A percentile compares a stretch with the other conserved stretches of the same genome.
These are phyloP conservation scores for Brenthis ino DNA, from an alignment of 2,888 invertebrate genomes.

Conservation along the genomic window DNA sequence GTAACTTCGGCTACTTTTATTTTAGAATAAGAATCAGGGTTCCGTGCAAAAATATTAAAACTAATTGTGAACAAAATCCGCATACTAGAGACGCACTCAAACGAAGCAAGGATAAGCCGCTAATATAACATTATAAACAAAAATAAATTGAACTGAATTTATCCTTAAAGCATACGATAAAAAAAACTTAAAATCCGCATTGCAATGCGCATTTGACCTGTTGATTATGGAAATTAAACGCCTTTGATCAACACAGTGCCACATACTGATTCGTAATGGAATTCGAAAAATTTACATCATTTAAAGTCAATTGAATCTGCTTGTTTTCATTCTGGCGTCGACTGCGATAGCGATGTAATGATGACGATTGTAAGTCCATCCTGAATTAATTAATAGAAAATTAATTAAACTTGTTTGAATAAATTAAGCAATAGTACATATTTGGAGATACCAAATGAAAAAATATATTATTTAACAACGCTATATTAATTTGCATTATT, in stretches of 20 bases:
- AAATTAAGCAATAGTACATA: neutral
- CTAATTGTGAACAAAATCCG: no score
- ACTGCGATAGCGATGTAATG: slow-evolving; percentile 25
- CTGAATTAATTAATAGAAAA: slow-evolving; percentile 18
- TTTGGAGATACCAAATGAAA: no score
- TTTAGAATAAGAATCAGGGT: no score
- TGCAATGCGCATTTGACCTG: slow-evolving; percentile 44
- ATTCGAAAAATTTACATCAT: slow-evolving; percentile 68
- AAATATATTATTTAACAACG: no score
- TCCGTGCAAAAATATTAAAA: no score
- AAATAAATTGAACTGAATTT: neutral
- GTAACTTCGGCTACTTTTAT: no score
- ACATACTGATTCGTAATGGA: slow-evolving; percentile 55
- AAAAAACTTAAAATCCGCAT: slow-evolving; percentile 23
- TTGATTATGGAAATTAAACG: slow-evolving; percentile 61
- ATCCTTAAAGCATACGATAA: slow-evolving; percentile 3
- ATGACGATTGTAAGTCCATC: slow-evolving; percentile 24
- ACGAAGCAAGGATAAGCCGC: no score
- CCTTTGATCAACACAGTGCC: slow-evolving; percentile 60
- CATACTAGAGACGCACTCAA: no score
- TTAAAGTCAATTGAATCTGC: slow-evolving; percentile 69
- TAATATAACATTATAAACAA: no score
- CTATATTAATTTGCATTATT: no score
- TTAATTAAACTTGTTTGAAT: slow-evolving; percentile 10
- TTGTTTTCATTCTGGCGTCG: slow-evolving; percentile 54